These are phyloP conservation scores for Drosophila parvula DNA, from an alignment of 1,140 invertebrate species.

Conservation along the genomic window DNA sequence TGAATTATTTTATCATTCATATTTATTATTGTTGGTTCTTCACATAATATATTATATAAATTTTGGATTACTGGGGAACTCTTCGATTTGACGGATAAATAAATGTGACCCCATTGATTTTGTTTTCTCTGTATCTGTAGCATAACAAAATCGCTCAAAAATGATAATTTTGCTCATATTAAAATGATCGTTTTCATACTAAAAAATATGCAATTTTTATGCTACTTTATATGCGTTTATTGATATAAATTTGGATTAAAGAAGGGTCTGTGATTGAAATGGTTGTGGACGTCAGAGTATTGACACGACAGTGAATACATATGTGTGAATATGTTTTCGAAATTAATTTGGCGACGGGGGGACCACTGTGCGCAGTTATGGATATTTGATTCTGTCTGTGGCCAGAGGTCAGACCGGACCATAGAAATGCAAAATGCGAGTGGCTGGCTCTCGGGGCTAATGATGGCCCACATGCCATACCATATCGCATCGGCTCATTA, in stretches of 20 bases:
- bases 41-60: too few relatives aligned
- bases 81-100: too few relatives aligned
- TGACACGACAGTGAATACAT: background rate
- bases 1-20: too few relatives aligned
- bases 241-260: conserved; percentile 9
- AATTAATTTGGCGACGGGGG: background rate
- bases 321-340: background rate
- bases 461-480: conserved; percentile 64
- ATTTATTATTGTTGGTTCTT: too few relatives aligned
- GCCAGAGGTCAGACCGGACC: conserved; percentile 55
- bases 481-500: conserved; percentile 35
- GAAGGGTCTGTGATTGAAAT: conserved; percentile 4
- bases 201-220: conserved; percentile 18
- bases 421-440: conserved; percentile 64
- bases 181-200: conserved; percentile 7
- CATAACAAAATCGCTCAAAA: conserved; percentile 4
- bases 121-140: background rate
- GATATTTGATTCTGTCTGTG: conserved; percentile 44
- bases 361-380: conserved; percentile 56
- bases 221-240: conserved; percentile 7
- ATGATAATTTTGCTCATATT: conserved; percentile 8
- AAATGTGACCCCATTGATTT: background rate
- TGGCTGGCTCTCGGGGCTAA: conserved; percentile 36
- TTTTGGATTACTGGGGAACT: too few relatives aligned
- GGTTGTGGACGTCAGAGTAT: background rate